Evolutionary conservation across 2,888 invertebrate genomes (phyloP).

Genomic region (Crematogaster levior): DNA sequence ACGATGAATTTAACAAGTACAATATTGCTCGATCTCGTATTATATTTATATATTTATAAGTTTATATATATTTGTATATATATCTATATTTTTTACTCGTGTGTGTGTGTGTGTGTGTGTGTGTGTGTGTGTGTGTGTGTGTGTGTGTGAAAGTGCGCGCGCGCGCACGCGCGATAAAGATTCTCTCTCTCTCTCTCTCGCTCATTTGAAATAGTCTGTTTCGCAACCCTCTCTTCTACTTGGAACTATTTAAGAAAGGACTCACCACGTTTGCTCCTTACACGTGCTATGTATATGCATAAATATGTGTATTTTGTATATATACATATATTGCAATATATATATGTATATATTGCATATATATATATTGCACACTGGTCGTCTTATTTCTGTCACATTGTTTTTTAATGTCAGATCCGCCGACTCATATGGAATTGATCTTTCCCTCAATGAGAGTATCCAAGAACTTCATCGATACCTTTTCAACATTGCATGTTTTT

Average conservation of each 20-base stretch:
- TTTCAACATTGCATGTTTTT: neutral
- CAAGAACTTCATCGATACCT: neutral
- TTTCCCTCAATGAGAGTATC: neutral
- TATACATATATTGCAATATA: constrained; percentile 36
- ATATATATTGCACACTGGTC: neutral
- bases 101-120: constrained; percentile 49
- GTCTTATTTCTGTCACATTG: neutral
- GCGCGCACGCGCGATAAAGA: constrained; percentile 57
- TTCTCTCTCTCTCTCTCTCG: constrained; percentile 52
- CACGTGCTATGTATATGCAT: constrained; percentile 47
- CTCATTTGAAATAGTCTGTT: constrained; percentile 7
- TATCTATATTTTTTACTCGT: constrained; percentile 48
- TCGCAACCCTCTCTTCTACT: constrained; percentile 8
- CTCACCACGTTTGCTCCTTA: constrained; percentile 60
- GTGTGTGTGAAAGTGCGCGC: constrained; percentile 29
- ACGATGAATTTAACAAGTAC: constrained; percentile 70
- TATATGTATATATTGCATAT: constrained; percentile 40
- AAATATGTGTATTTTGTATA: constrained; percentile 38
- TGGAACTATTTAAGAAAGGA: constrained; percentile 63
- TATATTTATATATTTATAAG: constrained; percentile 39
- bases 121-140: neutral
- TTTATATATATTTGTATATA: constrained; percentile 58
- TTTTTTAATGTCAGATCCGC: neutral
- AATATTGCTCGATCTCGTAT: constrained; percentile 73
- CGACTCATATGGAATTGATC: neutral